Percentiles rank a stretch among this genome's conserved stretches.
These are phyloP conservation scores for Pica pica DNA, from an alignment of 2,113 vertebrate species.

Conservation along the genomic window DNA sequence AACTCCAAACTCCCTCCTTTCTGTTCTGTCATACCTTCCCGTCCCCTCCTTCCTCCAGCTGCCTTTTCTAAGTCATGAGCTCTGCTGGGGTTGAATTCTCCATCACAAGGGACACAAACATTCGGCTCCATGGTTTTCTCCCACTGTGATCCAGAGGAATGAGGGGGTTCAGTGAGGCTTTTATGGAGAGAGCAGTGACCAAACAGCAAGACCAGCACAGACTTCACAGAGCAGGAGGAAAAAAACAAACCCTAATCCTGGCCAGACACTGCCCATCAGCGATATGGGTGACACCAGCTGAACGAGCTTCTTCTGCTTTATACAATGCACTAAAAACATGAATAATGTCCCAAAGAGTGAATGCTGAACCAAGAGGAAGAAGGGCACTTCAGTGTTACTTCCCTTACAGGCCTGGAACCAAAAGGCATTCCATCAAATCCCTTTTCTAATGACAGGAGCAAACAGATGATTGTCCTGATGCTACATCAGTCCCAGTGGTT, in stretches of 20 bases:
- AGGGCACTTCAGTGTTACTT: not conserved
- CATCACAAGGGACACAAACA: not conserved
- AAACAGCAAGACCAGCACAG: not conserved
- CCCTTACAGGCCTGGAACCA: not conserved
- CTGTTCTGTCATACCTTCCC: not conserved
- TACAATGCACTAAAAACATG: not conserved
- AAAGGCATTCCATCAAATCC: not conserved
- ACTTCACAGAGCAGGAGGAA: not conserved
- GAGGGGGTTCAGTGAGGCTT: not conserved
- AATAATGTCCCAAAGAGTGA: not conserved
- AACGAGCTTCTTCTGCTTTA: not conserved
- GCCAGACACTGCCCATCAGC: not conserved
- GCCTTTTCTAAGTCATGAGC: not conserved
- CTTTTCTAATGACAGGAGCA: not conserved
- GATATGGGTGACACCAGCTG: not conserved
- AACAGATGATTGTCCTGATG: not conserved
- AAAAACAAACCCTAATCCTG: not conserved
- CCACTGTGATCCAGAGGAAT: not conserved
- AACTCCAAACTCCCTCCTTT: not conserved
- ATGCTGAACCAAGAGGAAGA: not conserved
- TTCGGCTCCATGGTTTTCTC: rapidly evolving
- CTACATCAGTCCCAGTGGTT: no score
- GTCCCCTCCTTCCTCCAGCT: not conserved
- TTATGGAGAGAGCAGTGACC: not conserved
- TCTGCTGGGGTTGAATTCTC: not conserved